Base-by-base conservation (phyloP, 2,888 invertebrate species). In the Mactromeris polynyma region DNA sequence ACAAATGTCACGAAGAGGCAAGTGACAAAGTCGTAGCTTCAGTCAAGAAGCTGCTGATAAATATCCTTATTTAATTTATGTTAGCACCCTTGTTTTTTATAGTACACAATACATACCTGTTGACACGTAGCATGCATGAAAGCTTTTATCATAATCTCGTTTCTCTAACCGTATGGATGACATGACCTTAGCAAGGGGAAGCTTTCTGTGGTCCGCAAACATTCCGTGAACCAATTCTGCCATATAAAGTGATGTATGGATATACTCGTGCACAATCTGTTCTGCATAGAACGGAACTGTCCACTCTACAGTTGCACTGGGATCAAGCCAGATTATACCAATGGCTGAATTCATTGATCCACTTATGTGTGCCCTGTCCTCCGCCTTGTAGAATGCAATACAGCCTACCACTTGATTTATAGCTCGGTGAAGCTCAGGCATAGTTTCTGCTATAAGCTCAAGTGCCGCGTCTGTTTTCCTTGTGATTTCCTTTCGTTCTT, bases 151-250 rank as follows among this genome's bases (percentile, higher is more conserved):
- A 73, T 69, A 83, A 19, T 83, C 73, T 6, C 83, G 64, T 42
- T 69, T 38, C 42, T 69, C 31, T 14, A 31, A 6, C 6, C 83
- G 83, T 73, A 73, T 73, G 2, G 83, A 69, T 46, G 83, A 83
- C 31, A 69, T 69, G 42, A 83, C 73, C 40, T 83, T 83, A 42
- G 73, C 42, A 11, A 40, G 9, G 3, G 73, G n/a, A 14, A 73
- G 42, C 33, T 31, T 42, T n/a, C 14, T 38, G 36, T 69, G 64
- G 69, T 86, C 86, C 3, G 38, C 7, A 33, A 42, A 86, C 40
- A 58, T 69, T 11, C 86, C 81, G 9, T 86, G 81, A 21, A 86
- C 86, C 33, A 86, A 7, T 26, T 86, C 86, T n/a, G 81, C 86
- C 26, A 69, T 26, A 36, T 81, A 86, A 7, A 86, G 46, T 33